Evolutionary conservation across 2,888 invertebrate species (phyloP).

Genomic region (Xestia c-nigrum): DNA sequence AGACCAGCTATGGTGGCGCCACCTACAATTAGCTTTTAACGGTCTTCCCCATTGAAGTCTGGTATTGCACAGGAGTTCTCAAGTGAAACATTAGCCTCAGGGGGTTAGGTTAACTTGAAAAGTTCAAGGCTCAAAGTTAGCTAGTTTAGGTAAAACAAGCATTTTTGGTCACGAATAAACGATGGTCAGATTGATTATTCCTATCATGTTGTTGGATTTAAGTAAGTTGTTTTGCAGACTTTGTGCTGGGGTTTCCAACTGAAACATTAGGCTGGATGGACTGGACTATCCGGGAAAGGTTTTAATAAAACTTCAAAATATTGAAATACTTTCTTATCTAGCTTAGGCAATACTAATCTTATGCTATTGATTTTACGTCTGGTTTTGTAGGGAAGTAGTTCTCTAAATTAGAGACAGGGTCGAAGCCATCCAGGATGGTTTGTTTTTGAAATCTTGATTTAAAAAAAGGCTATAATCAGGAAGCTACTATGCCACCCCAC

Average conservation of each 20-base stretch:
- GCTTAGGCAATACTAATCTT: neutral
- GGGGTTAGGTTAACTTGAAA: neutral
- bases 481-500: no score
- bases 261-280: neutral
- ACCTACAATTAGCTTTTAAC: no score
- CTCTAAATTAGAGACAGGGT: neutral
- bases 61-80: no score
- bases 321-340: no score
- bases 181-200: conserved; percentile 28
- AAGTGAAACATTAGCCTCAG: no score
- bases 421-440: neutral
- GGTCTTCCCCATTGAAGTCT: no score
- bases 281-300: neutral
- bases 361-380: conserved; percentile 24
- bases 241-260: neutral
- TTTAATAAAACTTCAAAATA: neutral
- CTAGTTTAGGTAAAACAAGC: conserved; percentile 58
- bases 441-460: no score
- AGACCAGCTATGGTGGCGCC: no score
- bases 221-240: neutral
- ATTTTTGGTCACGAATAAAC: conserved; percentile 53
- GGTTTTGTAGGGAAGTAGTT: neutral
- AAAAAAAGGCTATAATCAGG: neutral
- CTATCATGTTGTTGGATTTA: neutral
- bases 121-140: neutral